Evolutionary conservation across 2,888 invertebrate species (phyloP).

Genomic region (Griposia aprilina): DNA sequence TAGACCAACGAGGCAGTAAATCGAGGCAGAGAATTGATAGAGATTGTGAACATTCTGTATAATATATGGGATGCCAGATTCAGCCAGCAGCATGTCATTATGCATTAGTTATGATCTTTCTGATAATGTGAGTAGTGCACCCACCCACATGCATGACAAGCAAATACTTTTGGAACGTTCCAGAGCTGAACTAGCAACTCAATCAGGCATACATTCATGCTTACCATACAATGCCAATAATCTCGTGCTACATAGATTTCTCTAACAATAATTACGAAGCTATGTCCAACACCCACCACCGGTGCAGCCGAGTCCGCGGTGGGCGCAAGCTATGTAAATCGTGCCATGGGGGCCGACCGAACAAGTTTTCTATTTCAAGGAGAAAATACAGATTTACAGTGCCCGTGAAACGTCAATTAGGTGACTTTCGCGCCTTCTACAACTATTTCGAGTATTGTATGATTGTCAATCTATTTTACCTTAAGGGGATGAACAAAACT

Average conservation of each 20-base stretch:
- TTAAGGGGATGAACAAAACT: conserved; percentile 66
- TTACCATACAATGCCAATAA: conserved; percentile 64
- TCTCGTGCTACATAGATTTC: conserved; percentile 63
- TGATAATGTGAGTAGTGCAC: neutral
- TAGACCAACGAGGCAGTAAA: no score
- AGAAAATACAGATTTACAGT: conserved; percentile 78
- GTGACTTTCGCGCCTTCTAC: conserved; percentile 72
- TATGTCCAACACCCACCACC: conserved; percentile 66
- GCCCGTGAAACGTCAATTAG: conserved; percentile 77
- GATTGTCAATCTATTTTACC: conserved; percentile 71
- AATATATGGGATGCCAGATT: neutral
- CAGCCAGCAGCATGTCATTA: neutral
- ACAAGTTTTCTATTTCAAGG: conserved; percentile 77
- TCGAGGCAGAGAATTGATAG: no score
- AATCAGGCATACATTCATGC: conserved; percentile 50
- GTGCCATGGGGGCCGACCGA: conserved; percentile 67
- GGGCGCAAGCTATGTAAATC: conserved; percentile 73
- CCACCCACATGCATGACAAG: conserved; percentile 21
- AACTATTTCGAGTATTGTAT: conserved; percentile 71
- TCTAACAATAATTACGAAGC: conserved; percentile 69
- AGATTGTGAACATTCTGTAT: neutral
- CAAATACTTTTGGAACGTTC: conserved; percentile 15
- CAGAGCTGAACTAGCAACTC: conserved; percentile 23
- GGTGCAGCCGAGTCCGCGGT: conserved; percentile 52
- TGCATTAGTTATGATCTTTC: conserved; percentile 2